Conservation (phyloP, 1,140 invertebrate species). For the Periplaneta americana region DNA sequence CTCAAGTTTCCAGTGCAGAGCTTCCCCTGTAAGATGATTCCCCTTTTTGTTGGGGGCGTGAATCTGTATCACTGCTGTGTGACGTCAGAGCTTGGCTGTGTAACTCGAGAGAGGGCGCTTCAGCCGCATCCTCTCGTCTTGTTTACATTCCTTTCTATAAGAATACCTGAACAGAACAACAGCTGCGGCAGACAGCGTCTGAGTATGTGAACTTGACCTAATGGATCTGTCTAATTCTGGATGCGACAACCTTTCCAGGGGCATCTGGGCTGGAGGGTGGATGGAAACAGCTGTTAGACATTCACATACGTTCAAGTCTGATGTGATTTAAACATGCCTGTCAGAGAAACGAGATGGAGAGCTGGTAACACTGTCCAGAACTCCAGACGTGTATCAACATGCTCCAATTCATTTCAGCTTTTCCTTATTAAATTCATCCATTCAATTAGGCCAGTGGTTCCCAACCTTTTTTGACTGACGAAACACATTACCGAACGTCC, state of each 20-base stretch:
- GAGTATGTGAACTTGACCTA: background rate
- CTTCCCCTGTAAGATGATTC: background rate
- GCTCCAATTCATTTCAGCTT: too few species aligned
- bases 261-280: background rate
- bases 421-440: too few species aligned
- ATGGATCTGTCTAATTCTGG: background rate
- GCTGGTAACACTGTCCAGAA: too few species aligned
- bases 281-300: background rate
- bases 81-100: background rate
- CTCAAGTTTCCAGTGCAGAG: background rate
- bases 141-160: background rate
- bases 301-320: too few species aligned
- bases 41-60: background rate
- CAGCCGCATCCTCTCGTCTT: background rate
- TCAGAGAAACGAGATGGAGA: too few species aligned
- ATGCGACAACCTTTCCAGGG: background rate
- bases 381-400: too few species aligned
- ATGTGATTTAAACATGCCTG: too few species aligned
- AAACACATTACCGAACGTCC: too few species aligned
- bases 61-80: background rate
- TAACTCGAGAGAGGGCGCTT: background rate
- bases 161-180: background rate
- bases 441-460: too few species aligned
- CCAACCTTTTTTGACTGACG: too few species aligned
- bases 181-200: background rate